Percentiles rank a stretch among this genome's conserved stretches.
Conservation (phyloP, 2,888 invertebrate genomes). For the Anthophora plumipes region DNA sequence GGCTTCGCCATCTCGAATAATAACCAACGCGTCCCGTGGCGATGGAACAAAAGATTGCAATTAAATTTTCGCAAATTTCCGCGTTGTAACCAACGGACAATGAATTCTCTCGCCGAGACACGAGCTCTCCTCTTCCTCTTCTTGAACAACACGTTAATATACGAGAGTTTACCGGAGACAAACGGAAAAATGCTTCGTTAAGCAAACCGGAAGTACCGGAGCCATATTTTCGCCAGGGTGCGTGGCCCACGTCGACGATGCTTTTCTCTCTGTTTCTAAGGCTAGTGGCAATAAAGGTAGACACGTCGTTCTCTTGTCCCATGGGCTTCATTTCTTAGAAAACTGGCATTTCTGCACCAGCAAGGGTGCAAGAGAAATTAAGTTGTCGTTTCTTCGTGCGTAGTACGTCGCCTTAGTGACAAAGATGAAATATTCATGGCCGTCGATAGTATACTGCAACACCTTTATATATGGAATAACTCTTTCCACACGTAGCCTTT, state of each 20-base stretch:
- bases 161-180: background rate
- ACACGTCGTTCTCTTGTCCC: conserved; percentile 33
- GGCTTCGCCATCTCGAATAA: background rate
- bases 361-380: conserved; percentile 53
- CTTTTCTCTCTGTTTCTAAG: background rate
- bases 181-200: background rate
- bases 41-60: conserved; percentile 8
- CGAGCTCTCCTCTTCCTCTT: too few relatives aligned
- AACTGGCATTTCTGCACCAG: conserved; percentile 10
- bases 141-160: background rate
- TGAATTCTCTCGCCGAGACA: background rate
- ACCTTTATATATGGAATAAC: conserved; percentile 39
- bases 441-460: conserved; percentile 38
- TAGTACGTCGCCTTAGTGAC: conserved; percentile 9
- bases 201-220: background rate
- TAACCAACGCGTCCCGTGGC: background rate
- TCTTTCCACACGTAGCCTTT: background rate
- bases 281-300: conserved; percentile 11
- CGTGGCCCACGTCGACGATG: background rate
- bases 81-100: background rate
- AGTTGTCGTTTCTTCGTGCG: conserved; percentile 42
- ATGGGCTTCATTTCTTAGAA: conserved; percentile 19
- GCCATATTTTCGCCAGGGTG: conserved; percentile 14
- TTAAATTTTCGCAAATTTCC: conserved; percentile 29
- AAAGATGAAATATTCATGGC: conserved; percentile 61